Base-by-base conservation (phyloP, 2,888 invertebrate species). In the Tenthredo amoena region DNA sequence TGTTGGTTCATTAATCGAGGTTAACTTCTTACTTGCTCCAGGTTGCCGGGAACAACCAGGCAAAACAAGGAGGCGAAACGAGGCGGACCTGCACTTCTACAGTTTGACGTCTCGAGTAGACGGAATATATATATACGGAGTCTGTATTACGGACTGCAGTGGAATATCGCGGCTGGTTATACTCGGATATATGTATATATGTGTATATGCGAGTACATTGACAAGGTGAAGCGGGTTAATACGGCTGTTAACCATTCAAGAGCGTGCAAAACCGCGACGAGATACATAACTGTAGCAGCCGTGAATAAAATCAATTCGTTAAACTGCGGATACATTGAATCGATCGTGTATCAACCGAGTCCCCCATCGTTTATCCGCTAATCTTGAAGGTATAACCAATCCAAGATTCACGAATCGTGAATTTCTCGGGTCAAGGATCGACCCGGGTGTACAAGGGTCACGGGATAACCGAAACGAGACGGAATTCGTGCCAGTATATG, bases 11-110 rank as follows among this genome's bases (percentile, higher is more conserved):
- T 90, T 91, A 91, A 91, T 91, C 91, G 91, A 89, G 91, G 91
- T 91, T 90, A 91, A 91, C 90, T 90, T 90, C 91, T 90, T 90
- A 89, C 91, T 91, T 88, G 88, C 88, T 86, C 43, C 43, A 43
- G 74, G 21, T 21, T 43, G 10, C n/a, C 3, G 74, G 43, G 18
- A 10, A 10, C 43, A 72, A n/a, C 21, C 34, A 9, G 34, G 31
- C 50, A 43, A 43, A 43, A 10, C 40, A 47, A 15, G 47, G 47
- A 47, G 47, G 12, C 47, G 47, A 47, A 47, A 15, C 47, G 47
- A 47, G 47, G 47, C 47, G 47, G 47, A 47, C 47, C n/a, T n/a
- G n/a, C 12, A 47, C 47, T 47, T 47, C 47, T 15, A 3, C 3
- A 47, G 47, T 47, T 47, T 47, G 47, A 47, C 47, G 47, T 47